phyloP scores from a whole-genome alignment of 1,140 invertebrate genomes.

The Cephus cinctus region DNA sequence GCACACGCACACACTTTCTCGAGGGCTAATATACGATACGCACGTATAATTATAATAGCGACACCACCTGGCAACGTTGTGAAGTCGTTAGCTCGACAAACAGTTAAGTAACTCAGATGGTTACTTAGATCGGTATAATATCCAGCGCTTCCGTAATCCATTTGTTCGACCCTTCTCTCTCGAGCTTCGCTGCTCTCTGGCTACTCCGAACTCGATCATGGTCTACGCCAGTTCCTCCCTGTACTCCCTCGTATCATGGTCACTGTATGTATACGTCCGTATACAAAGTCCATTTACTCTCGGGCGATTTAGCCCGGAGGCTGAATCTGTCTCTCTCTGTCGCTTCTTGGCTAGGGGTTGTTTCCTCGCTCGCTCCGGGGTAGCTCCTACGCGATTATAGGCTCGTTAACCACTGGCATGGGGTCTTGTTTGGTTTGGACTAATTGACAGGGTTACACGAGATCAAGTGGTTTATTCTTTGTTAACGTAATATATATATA shows the following conservation, averaged over 20 bases:
- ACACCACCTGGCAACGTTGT: constrained; percentile 40
- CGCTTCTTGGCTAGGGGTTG: neutral
- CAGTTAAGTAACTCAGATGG: constrained; percentile 34
- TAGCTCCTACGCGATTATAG: constrained; percentile 31
- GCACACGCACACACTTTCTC: constrained; percentile 6
- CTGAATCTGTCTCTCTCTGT: neutral
- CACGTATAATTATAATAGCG: constrained; percentile 39
- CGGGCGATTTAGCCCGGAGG: neutral
- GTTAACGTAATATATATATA: neutral
- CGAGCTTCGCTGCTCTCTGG: neutral
- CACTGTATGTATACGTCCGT: neutral
- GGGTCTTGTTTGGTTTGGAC: constrained; percentile 30
- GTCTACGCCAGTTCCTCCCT: too few relatives aligned
- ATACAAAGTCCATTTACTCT: neutral
- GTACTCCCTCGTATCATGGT: neutral
- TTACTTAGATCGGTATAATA: constrained; percentile 32
- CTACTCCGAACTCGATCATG: too few relatives aligned
- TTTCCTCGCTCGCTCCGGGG: neutral
- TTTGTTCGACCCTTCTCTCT: constrained; percentile 30
- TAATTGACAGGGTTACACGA: constrained; percentile 18
- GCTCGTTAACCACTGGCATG: constrained; percentile 35
- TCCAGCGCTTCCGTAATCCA: constrained; percentile 40
- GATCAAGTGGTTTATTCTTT: neutral
- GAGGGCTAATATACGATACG: neutral
- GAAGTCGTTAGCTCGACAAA: constrained; percentile 45